These are phyloP conservation scores for Plebejus argus DNA, from an alignment of 2,888 invertebrate genomes.

Conservation along the genomic window DNA sequence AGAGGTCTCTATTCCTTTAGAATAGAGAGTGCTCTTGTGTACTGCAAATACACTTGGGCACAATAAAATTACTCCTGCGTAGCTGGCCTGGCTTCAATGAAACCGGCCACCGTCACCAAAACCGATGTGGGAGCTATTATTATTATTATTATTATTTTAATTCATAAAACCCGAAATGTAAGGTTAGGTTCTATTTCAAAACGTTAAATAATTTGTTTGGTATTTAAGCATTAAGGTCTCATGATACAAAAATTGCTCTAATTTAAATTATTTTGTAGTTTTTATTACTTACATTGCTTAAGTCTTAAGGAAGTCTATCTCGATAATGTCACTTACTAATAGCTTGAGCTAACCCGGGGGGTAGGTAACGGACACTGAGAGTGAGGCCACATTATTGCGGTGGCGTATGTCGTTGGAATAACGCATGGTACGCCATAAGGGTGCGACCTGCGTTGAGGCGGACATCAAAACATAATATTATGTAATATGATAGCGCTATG, in stretches of 20 bases:
- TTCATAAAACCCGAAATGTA: too few species aligned
- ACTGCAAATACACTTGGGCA: too few species aligned
- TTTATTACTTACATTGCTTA: conserved; percentile 33
- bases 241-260: neutral
- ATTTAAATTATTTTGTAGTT: conserved; percentile 20
- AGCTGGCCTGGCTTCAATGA: too few species aligned
- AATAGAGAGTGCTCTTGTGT: too few species aligned
- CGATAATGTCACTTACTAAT: conserved; percentile 40
- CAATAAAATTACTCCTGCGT: too few species aligned
- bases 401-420: neutral
- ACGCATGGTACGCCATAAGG: neutral
- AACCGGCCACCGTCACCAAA: too few species aligned
- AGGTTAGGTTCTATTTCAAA: neutral
- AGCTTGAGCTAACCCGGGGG: neutral
- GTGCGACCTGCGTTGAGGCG: neutral
- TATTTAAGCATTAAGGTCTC: neutral
- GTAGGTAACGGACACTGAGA: conserved; percentile 47
- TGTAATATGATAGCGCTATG: too few species aligned
- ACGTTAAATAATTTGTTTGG: neutral
- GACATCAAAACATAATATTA: too few species aligned
- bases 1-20: too few species aligned
- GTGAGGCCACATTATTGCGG: too few species aligned
- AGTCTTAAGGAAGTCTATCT: conserved; percentile 35
- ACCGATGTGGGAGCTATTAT: too few species aligned
- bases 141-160: too few species aligned